Evolutionary conservation across 2,797 vertebrate genomes (phyloP).

Genomic region (Danionella dracula): DNA sequence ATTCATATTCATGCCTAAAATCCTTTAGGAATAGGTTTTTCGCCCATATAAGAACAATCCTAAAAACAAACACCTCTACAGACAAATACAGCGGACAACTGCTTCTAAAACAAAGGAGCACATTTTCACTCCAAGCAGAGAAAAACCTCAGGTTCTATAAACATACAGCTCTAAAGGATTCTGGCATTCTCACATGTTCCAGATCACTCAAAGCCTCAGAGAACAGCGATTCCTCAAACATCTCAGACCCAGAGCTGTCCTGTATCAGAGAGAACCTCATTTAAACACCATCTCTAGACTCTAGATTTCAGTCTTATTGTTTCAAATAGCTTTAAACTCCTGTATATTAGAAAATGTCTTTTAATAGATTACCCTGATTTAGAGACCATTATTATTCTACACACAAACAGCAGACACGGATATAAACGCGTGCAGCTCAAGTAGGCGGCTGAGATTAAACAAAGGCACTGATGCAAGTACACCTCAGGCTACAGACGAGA

Average conservation of each 20-base stretch:
- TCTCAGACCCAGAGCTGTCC: constrained; percentile 59
- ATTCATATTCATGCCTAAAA: background rate
- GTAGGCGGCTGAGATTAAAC: too few species aligned
- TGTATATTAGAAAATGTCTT: too few species aligned
- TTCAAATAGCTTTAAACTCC: too few species aligned
- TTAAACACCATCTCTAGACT: background rate
- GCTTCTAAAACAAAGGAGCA: background rate
- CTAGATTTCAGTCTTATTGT: too few species aligned
- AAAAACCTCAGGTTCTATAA: constrained; percentile 9
- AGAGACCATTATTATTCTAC: too few species aligned
- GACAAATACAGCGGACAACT: background rate
- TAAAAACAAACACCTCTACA: background rate
- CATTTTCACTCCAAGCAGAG: constrained; percentile 30
- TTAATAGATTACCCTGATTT: too few species aligned
- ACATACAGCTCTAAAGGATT: too few species aligned
- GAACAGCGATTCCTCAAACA: constrained; percentile 51
- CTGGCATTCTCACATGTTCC: constrained; percentile 60
- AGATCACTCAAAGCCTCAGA: constrained; percentile 40
- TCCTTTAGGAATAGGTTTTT: background rate
- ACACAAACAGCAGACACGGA: too few species aligned
- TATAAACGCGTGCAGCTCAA: too few species aligned
- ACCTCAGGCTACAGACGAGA: too few species aligned
- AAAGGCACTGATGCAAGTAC: too few species aligned
- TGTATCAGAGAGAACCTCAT: constrained; percentile 52
- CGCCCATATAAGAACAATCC: background rate